A percentile compares a stretch with the other conserved stretches of the same genome.
phyloP scores from a whole-genome alignment of 2,888 invertebrate genomes.

The Latrodectus elegans region DNA sequence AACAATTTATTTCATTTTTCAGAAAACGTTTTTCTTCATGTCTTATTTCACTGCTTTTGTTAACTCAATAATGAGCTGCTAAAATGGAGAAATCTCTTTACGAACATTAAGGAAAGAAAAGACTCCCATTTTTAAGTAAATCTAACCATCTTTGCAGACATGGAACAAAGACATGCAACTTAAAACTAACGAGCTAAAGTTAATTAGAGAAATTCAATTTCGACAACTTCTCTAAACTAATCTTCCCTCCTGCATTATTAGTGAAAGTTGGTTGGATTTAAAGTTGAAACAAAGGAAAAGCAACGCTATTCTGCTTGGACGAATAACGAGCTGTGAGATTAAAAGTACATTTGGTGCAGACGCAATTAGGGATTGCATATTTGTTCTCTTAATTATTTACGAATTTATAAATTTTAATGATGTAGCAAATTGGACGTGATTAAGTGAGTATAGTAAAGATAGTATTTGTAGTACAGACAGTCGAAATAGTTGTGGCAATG shows the following conservation, averaged over 20 bases:
- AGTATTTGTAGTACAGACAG: too few species aligned
- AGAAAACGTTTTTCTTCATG: too few species aligned
- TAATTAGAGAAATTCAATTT: constrained; percentile 56
- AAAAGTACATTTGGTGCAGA: constrained; percentile 5
- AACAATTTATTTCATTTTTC: too few species aligned
- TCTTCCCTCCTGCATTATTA: constrained; percentile 17
- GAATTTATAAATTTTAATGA: constrained; percentile 51
- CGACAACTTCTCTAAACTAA: constrained; percentile 28
- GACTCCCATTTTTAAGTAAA: too few species aligned
- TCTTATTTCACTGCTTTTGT: too few species aligned
- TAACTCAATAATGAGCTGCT: too few species aligned
- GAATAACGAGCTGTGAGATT: constrained; percentile 5
- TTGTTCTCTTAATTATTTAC: constrained; percentile 33
- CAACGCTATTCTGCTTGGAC: neutral
- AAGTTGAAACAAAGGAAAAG: constrained; percentile 5
- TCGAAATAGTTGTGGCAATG: too few species aligned
- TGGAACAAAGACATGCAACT: constrained; percentile 17
- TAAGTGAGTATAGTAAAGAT: neutral
- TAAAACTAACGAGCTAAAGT: constrained; percentile 44
- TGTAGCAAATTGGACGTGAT: constrained; percentile 36
- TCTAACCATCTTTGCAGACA: too few species aligned
- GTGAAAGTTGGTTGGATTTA: neutral
- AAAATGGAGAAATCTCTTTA: too few species aligned
- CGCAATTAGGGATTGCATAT: constrained; percentile 1
- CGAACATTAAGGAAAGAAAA: too few species aligned